Evolutionary conservation across 2,888 invertebrate species (phyloP), one percentile per base, ranked within the genome.

Genomic region (Euphydryas editha): DNA sequence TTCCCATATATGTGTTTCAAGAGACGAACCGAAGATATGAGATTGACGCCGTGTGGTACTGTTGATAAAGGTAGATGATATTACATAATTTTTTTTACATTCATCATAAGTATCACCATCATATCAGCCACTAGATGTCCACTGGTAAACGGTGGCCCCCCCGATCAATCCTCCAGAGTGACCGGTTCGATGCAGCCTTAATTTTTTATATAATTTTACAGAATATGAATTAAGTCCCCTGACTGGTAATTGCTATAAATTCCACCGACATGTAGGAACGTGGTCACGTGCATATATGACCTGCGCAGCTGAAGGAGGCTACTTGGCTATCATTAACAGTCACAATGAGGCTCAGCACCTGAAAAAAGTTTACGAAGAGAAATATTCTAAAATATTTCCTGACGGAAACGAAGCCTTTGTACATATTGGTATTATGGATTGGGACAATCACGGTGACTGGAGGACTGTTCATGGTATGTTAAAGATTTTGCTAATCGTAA

Each of bases 291-390:
- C 76, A 5, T 70, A 47, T 54, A 75, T 71, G 75, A 59, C 73
- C 13, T 76, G 76, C 37, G 66, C 71, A 5, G 73, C 75, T 13
- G 76, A 76, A 37, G 75, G 75, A 0, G 73, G 68, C 1, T 62
- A 75, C 17, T 66, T 76, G 55, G 69, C 70, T 21, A 70, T 74
- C 68, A 69, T 74, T 55, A 74, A 76, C 64, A 76, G 72, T 47
- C 63, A 72, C 0, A n/a, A 39, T 3, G 76, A 85, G 62, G 76
- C 79, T 0, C 42, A 30, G 2, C 75, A 80, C 0, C 42, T 83
- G 0, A 73, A 20, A 30, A 30, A 21, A 10, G 10, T 57, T 5
- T 58, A 49, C 11, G 46, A 24, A 1, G 6, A 49, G 6, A 42
- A 42, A n/a, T 18, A 24, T 15, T 10, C 18, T 4, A 11, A 11